phyloP scores from a whole-genome alignment of 2,888 invertebrate species.

The Lobophora halterata region DNA sequence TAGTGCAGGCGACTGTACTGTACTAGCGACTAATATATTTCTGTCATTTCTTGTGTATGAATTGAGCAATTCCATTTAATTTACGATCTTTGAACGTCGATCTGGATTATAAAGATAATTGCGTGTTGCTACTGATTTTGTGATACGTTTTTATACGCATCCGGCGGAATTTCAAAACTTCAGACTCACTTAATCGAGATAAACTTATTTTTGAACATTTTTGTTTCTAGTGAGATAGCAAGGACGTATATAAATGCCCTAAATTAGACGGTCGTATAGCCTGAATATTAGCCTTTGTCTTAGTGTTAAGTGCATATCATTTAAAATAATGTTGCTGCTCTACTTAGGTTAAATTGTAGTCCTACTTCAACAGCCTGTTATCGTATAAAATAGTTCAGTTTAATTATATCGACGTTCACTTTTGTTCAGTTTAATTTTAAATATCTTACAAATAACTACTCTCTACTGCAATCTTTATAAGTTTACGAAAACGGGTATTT shows the following conservation, averaged over 20 bases:
- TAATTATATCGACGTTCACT: conserved; percentile 8
- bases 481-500: too few relatives aligned
- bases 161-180: conserved; percentile 20
- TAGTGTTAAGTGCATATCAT: conserved; percentile 17
- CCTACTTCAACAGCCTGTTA: conserved; percentile 11
- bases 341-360: conserved; percentile 32
- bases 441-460: too few relatives aligned
- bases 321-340: conserved; percentile 28
- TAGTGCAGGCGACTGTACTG: too few relatives aligned
- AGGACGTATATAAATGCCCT: conserved; percentile 12
- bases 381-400: conserved; percentile 3
- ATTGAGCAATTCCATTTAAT: conserved; percentile 30
- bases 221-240: conserved; percentile 9
- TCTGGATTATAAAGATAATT: conserved; percentile 23
- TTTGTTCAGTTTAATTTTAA: too few relatives aligned
- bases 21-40: conserved; percentile 18
- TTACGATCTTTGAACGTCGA: conserved; percentile 23
- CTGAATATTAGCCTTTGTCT: conserved; percentile 24
- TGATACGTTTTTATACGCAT: conserved; percentile 18
- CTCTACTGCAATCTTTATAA: too few relatives aligned
- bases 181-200: conserved; percentile 6
- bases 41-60: conserved; percentile 18
- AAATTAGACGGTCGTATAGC: conserved; percentile 14
- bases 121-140: conserved; percentile 17
- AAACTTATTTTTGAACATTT: conserved; percentile 10